These are phyloP conservation scores for Machaerirhynchus nigripectus DNA, from an alignment of 2,113 vertebrate species.

Conservation along the genomic window DNA sequence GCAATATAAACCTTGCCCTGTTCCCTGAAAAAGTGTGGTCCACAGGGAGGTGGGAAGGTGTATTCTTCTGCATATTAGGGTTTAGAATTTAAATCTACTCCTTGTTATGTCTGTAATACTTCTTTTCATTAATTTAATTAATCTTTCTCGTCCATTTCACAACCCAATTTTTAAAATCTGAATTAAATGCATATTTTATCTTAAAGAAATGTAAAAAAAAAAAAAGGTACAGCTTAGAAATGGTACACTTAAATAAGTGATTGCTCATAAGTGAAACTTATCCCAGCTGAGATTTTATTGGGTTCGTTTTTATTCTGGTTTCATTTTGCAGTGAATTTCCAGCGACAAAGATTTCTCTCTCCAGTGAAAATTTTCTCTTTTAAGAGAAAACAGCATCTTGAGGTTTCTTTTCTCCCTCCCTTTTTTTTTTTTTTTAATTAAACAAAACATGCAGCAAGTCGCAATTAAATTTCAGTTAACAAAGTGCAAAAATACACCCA, in stretches of 20 bases:
- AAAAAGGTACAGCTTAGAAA: too few relatives aligned
- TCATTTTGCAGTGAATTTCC: conserved; percentile 11
- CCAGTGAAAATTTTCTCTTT: neutral
- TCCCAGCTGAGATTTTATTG: neutral
- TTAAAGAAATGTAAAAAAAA: neutral
- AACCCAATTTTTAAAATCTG: neutral
- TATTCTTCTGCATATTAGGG: neutral
- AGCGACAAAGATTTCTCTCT: neutral
- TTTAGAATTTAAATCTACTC: neutral
- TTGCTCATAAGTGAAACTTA: neutral
- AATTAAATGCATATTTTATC: neutral
- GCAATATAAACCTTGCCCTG: neutral
- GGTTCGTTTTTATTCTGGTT: neutral
- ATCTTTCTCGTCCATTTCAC: neutral
- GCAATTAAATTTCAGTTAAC: conserved; percentile 55
- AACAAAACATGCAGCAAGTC: conserved; percentile 44
- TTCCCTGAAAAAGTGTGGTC: neutral
- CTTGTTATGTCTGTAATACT: neutral
- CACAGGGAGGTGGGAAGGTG: neutral
- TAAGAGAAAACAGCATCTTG: conserved; percentile 29
- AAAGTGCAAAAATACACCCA: conserved; percentile 51
- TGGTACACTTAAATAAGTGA: neutral
- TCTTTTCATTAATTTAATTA: neutral
- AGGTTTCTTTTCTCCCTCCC: neutral
- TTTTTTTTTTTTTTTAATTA: neutral